Percentiles rank a stretch among this genome's conserved stretches.
Evolutionary conservation across 2,113 vertebrate species (phyloP).

Genomic region (Capra hircus): DNA sequence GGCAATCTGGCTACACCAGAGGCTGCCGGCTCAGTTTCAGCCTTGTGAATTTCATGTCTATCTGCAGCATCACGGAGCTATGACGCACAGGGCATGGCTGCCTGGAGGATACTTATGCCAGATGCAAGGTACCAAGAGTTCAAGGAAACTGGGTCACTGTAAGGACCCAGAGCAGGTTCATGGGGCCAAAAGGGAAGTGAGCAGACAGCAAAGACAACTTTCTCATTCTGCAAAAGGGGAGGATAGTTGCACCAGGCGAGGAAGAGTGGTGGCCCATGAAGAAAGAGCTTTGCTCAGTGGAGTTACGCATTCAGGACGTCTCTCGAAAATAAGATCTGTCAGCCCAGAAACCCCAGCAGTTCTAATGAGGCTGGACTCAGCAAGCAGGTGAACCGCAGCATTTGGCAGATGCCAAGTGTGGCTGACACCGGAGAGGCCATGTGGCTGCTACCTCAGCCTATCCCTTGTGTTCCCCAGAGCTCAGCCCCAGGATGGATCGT

Average conservation of each 20-base stretch:
- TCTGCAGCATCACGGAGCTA: not conserved
- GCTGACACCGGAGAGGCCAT: not conserved
- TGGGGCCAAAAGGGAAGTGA: not conserved
- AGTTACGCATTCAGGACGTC: not conserved
- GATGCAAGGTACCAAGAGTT: not conserved
- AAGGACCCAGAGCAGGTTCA: not conserved
- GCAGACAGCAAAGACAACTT: not conserved
- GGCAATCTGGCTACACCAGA: not conserved
- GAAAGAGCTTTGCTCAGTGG: not conserved
- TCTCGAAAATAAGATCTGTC: not conserved
- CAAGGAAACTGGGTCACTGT: fast-evolving
- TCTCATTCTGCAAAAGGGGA: not conserved
- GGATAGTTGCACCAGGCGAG: not conserved
- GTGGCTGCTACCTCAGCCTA: no score
- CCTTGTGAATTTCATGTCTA: not conserved
- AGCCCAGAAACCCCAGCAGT: fast-evolving
- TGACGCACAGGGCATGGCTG: not conserved
- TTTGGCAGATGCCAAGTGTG: not conserved
- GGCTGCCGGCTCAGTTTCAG: not conserved
- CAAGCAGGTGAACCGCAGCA: not conserved
- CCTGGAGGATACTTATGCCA: not conserved
- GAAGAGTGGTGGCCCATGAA: not conserved
- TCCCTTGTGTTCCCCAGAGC: fast-evolving
- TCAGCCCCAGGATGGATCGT: not conserved
- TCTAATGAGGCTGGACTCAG: not conserved